phyloP scores from a whole-genome alignment of 2,113 vertebrate species.

The Xenus cinereus region DNA sequence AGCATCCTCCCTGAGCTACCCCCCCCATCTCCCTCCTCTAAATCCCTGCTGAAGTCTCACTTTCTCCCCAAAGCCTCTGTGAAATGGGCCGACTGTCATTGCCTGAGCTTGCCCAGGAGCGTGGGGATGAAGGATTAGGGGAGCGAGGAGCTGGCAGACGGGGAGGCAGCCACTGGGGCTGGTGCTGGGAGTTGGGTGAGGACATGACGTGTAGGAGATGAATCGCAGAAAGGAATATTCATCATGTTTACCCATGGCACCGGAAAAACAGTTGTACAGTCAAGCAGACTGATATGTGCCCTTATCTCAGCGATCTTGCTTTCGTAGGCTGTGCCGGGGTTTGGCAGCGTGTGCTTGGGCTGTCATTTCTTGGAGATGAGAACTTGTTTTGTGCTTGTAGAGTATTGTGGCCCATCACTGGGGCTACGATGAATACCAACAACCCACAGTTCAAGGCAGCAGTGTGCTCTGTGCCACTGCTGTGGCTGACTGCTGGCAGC shows the following conservation, averaged over 20 bases:
- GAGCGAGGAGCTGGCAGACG: not conserved
- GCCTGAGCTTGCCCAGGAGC: not conserved
- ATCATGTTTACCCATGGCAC: not conserved
- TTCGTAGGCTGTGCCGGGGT: not conserved
- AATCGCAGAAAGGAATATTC: not conserved
- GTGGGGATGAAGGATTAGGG: not conserved
- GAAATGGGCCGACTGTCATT: not conserved
- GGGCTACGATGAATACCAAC: not conserved
- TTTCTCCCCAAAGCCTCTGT: not conserved
- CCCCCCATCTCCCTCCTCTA: not conserved
- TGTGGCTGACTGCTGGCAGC: not conserved
- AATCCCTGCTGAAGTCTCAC: not conserved
- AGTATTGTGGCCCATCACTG: rapidly evolving
- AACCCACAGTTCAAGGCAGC: not conserved
- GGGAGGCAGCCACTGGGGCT: not conserved
- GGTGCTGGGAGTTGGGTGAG: not conserved
- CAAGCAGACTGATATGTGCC: not conserved
- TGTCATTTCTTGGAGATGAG: not conserved
- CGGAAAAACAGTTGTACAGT: not conserved
- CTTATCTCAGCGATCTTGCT: not conserved
- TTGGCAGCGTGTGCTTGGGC: not conserved
- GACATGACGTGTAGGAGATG: not conserved
- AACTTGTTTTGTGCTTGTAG: not conserved
- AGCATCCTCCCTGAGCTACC: not conserved
- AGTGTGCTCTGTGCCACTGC: not conserved